These are phyloP conservation scores for Drosophila nasuta DNA, from an alignment of 1,140 invertebrate genomes.

Conservation along the genomic window DNA sequence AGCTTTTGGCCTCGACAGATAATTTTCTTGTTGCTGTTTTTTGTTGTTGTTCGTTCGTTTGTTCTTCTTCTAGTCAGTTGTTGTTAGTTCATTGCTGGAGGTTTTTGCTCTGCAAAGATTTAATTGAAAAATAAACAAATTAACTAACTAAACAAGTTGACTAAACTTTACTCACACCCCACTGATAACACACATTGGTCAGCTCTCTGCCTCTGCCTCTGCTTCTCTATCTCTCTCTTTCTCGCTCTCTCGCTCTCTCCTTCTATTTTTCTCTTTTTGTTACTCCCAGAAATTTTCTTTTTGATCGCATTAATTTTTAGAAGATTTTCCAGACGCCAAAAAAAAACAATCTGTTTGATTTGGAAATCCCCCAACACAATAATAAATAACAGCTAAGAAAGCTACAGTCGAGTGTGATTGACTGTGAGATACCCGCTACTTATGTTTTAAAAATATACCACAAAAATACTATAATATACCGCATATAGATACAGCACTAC, in stretches of 20 bases:
- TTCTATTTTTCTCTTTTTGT: not conserved
- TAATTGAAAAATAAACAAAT: constrained; percentile 31
- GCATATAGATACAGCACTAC: too few species aligned
- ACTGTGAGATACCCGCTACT: too few species aligned
- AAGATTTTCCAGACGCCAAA: not conserved
- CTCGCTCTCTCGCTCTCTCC: not conserved
- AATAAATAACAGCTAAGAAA: not conserved
- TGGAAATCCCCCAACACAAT: not conserved
- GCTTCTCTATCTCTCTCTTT: not conserved
- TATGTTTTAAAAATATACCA: too few species aligned
- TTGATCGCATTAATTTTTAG: not conserved
- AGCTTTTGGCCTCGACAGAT: constrained; percentile 50
- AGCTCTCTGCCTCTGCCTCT: not conserved
- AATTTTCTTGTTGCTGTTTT: constrained; percentile 13
- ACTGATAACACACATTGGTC: constrained; percentile 14
- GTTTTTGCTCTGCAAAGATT: constrained; percentile 33
- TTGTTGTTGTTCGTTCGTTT: constrained; percentile 10
- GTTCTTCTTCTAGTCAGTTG: not conserved
- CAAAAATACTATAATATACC: too few species aligned
- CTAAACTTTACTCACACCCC: constrained; percentile 13
- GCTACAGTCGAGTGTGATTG: too few species aligned
- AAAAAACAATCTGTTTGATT: not conserved
- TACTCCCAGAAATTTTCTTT: too few species aligned
- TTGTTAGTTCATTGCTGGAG: constrained; percentile 18
- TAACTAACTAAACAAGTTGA: constrained; percentile 33